Conservation (phyloP, 2,113 vertebrate genomes). For the Macroglossus sobrinus region DNA sequence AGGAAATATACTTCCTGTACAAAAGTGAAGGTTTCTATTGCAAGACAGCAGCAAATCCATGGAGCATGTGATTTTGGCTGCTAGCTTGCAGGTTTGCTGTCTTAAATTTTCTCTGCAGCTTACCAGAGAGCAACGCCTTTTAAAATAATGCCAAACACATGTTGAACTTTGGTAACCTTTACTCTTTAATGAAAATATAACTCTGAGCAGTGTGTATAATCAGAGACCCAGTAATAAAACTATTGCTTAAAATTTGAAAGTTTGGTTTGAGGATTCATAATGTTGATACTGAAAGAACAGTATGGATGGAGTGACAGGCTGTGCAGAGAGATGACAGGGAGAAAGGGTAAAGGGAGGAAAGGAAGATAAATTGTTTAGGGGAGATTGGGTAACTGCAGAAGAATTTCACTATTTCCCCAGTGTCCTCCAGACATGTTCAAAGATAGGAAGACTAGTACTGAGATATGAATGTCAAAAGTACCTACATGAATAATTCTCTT, state of each 20-base stretch:
- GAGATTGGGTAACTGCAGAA: background rate
- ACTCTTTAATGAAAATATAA: constrained; percentile 31
- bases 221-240: constrained; percentile 21
- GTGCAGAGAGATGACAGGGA: background rate
- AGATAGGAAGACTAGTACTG: background rate
- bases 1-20: background rate
- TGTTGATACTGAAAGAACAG: background rate
- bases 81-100: background rate
- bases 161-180: constrained; percentile 55
- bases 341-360: background rate
- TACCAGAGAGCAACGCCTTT: background rate
- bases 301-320: background rate
- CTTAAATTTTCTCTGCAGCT: background rate
- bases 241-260: background rate
- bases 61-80: background rate
- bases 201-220: background rate
- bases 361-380: background rate
- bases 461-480: constrained; percentile 10
- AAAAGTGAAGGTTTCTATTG: background rate
- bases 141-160: constrained; percentile 29
- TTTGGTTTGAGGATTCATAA: background rate
- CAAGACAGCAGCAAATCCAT: background rate
- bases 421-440: background rate
- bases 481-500: background rate
- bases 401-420: background rate